A percentile compares a stretch with the other conserved stretches of the same genome.
Conservation (phyloP, 2,797 vertebrate species). For the Pantherophis alleghaniensis region DNA sequence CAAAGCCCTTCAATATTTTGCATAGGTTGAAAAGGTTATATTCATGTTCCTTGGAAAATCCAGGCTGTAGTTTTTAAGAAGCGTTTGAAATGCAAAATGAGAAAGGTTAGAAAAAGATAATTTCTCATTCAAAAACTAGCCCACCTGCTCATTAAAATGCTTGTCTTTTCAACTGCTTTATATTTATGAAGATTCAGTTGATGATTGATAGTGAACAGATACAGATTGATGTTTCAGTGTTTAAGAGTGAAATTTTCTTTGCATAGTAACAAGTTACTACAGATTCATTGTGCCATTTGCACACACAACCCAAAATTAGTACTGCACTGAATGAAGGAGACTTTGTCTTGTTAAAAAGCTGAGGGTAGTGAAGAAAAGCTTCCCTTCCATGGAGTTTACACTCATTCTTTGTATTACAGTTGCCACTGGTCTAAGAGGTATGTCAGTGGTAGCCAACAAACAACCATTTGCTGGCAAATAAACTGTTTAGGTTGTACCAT, state of each 20-base stretch:
- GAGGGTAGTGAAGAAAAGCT: not conserved
- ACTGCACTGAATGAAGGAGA: not conserved
- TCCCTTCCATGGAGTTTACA: not conserved
- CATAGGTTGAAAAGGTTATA: not conserved
- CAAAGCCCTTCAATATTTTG: not conserved
- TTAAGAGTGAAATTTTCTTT: not conserved
- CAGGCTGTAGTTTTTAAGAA: not conserved
- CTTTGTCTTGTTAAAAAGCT: not conserved
- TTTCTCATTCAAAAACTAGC: not conserved
- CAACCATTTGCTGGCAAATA: not conserved
- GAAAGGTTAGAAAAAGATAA: not conserved
- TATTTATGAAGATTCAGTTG: not conserved
- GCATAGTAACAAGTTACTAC: not conserved
- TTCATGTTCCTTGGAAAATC: not conserved
- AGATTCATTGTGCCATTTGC: not conserved
- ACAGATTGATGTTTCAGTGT: not conserved
- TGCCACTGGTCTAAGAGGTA: not conserved
- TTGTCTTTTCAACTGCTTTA: not conserved
- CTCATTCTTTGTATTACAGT: not conserved
- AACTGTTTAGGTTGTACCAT: not conserved
- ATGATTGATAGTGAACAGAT: not conserved
- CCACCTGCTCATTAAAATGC: not conserved
- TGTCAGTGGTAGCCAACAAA: not conserved
- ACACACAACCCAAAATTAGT: not conserved
- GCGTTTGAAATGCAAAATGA: not conserved